Evolutionary conservation across 2,888 invertebrate species (phyloP), one percentile per base, ranked within the genome.

Genomic region (Hydropsyche betteni): DNA sequence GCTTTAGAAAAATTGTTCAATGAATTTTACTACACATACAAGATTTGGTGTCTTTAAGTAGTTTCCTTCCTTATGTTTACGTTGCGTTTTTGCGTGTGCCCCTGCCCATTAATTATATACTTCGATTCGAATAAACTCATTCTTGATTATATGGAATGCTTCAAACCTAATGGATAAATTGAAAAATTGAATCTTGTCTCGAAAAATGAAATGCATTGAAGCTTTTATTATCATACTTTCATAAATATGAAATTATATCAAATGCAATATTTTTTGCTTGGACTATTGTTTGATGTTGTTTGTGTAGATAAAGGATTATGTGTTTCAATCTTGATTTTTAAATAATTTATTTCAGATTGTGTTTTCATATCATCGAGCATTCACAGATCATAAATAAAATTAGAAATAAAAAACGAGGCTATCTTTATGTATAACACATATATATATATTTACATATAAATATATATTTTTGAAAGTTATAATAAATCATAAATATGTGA

Each of bases 251-350:
- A 55, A n/a, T 55, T 16, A 52, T 52, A 55, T 55, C 24, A 16
- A 16, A 24, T 55, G 55, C 55, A 55, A 16, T 14, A 16, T 55
- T 69, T 69, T 69, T 14, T 70, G 70, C 53, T 70, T 70, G 70
- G 51, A 53, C 70, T 70, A 70, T 53, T 70, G 34, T 70, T 53
- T 70, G 70, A 36, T 70, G 70, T 70, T 70, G 70, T 53, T 52
- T 70, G 51, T 70, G 70, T 70, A 70, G 70, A 70, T 52, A 69
- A 50, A 69, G 8, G 44, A 69, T 58, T 69, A 44, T 69, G 12
- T 69, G 33, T 69, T 69, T 69, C 38, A 14, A 68, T 33, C 68
- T 33, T 53, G 53, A 16, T 53, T 16, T 53, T 44, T 44, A 44
- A 44, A 44, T 44, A 1, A 44, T 44, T 44, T 44, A 44, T 44